Evolutionary conservation across 2,113 vertebrate genomes (phyloP), one percentile per base, ranked within the genome.

Genomic region (Morphnarchus princeps): DNA sequence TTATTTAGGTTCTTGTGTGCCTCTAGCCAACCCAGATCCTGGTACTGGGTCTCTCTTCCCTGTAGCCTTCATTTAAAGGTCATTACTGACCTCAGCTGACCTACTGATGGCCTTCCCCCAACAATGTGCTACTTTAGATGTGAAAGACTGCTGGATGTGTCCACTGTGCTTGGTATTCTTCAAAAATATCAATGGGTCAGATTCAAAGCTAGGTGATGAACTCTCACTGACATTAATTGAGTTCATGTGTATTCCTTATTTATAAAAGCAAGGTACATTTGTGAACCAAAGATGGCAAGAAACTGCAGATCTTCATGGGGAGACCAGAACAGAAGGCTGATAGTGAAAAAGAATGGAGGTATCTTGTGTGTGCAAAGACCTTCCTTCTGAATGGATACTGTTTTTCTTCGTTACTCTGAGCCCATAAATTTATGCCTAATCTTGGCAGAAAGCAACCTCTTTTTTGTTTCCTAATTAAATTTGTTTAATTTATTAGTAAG

Each of bases 141-240:
- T 50, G 55, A 42, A 65, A 40, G 28, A n/a, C 25, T 59, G 13
- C 25, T 87, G 26, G 12, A 17, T 34, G 8, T 45, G 29, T 36
- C 76, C 6, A 3, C 40, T 43, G 32, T 59, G 24, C 20, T 72
- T 38, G 7, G 6, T 28, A 0, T 22, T 34, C 40, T 47, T 72
- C 49, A 73, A 22, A 93, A 57, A 28, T 26, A 11, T 20, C 24
- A 24, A 2, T 9, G 10, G 8, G 18, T 34, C 29, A 52, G 42
- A 34, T 45, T 40, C 28, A 32, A 54, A 61, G 34, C 5, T 3
- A 2, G n/a, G 11, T 34, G 25, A 31, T 57, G 28, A 87, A n/a
- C 28, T 42, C 11, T 49, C 6, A 1, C 29, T 71, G 55, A 18
- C 17, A 3, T 47, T 29, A 57, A 0, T 0, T 12, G 36, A 31